Base-by-base conservation (phyloP, 2,888 invertebrate genomes). In the Augiades crinisus region DNA sequence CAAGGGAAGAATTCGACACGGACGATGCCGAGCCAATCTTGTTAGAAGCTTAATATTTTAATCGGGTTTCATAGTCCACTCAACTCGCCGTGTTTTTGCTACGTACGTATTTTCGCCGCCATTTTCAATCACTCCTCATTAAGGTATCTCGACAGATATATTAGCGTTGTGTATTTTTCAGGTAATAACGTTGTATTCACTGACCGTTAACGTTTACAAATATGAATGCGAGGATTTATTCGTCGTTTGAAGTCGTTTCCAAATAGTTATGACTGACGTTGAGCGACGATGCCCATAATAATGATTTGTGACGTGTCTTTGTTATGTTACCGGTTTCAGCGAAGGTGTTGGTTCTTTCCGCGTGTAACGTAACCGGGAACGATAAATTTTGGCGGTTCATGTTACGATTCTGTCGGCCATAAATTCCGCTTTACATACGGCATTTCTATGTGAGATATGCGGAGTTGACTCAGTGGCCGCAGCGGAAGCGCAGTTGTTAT, bases 111-210 rank as follows among this genome's bases (percentile, higher is more conserved):
- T 80, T 80, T 61, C 61, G 59, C 55, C 55, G 55, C 57, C 65
- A 19, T 14, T 34, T 43, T 36, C 27, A 50, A 43, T 43, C 43
- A 30, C 43, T 10, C 13, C 36, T 50, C 50, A 50, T 50, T 50
- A 50, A 27, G 50, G 14, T 43, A 34, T 67, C 64, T 72, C 38
- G 80, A 78, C 74, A 72, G 76, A 77, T 77, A 75, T 76, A 76
- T 72, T 68, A 71, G 72, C 60, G 62, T 62, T 60, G 59, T 63
- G 61, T 56, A 66, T 63, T 73, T 63, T 69, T 64, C 65, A 62
- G 60, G 64, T 63, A 61, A 65, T 67, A 59, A 58, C 53, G 50
- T 47, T 52, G 53, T 59, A 59, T 60, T 52, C 53, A 57, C 54
- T 47, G 43, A 54, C 57, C 55, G 54, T 57, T 56, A 59, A 59